phyloP scores from a whole-genome alignment of 2,113 vertebrate genomes.

The Strix uralensis region DNA sequence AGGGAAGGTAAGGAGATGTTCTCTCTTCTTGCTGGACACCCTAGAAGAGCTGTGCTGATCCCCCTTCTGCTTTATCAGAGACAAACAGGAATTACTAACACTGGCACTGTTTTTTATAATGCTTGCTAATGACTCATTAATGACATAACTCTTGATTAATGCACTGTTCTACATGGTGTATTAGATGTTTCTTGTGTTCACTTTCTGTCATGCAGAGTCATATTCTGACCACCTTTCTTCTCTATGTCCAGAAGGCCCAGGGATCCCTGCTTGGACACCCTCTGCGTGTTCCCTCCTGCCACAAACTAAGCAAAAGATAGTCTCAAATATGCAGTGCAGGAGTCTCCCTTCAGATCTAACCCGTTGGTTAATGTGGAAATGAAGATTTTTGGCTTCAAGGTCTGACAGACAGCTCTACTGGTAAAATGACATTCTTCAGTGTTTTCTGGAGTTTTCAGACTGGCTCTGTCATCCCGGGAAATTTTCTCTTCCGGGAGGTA shows the following conservation, averaged over 20 bases:
- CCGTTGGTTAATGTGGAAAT: neutral
- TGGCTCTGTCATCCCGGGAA: neutral
- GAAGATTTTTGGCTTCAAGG: neutral
- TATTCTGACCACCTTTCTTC: neutral
- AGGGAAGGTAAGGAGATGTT: neutral
- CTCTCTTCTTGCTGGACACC: neutral
- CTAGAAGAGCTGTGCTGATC: neutral
- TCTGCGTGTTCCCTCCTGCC: neutral
- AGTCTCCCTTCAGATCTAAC: neutral
- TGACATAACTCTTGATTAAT: neutral
- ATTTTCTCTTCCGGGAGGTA: neutral
- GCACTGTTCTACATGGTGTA: neutral
- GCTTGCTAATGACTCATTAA: neutral
- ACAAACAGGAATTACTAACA: neutral
- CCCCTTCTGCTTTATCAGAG: neutral
- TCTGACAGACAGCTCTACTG: neutral
- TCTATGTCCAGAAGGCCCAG: neutral
- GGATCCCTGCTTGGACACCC: neutral
- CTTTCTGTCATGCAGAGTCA: neutral
- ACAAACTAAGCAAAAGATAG: neutral
- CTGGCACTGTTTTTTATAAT: neutral
- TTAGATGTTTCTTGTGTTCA: neutral
- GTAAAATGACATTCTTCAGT: neutral
- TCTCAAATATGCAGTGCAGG: neutral
- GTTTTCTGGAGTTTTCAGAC: neutral